A percentile compares a stretch with the other conserved stretches of the same genome.
phyloP scores from a whole-genome alignment of 2,888 invertebrate genomes.

The Drosophila kambysellisi region DNA sequence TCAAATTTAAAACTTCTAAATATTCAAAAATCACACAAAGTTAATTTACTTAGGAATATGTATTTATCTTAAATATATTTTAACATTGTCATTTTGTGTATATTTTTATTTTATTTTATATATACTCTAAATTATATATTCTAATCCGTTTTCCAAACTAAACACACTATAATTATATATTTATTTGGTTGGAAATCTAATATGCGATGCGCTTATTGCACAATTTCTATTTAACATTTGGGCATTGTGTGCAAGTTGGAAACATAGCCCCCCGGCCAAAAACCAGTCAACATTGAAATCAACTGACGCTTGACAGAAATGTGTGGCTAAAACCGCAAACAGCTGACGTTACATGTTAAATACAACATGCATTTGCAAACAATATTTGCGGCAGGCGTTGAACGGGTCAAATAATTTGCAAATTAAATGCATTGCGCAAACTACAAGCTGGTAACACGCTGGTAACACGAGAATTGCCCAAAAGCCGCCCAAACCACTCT shows the following conservation, averaged over 20 bases:
- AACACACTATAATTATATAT: slow-evolving; percentile 16
- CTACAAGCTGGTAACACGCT: slow-evolving; percentile 19
- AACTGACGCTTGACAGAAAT: slow-evolving; percentile 10
- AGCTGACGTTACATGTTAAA: slow-evolving; percentile 54
- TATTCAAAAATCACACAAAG: no score
- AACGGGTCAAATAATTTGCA: slow-evolving; percentile 39
- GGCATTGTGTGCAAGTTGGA: slow-evolving; percentile 30
- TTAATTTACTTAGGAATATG: neutral
- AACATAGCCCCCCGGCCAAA: slow-evolving; percentile 23
- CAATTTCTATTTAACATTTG: slow-evolving; percentile 15
- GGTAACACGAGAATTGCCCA: slow-evolving; percentile 1
- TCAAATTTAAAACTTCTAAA: neutral
- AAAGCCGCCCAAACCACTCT: slow-evolving; percentile 10
- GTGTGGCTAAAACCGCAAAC: slow-evolving; percentile 31
- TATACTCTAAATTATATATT: neutral
- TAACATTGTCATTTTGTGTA: neutral
- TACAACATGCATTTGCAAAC: slow-evolving; percentile 58
- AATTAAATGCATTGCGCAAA: slow-evolving; percentile 41
- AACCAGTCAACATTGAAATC: slow-evolving; percentile 35
- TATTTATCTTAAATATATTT: neutral
- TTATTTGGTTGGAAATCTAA: slow-evolving; percentile 19
- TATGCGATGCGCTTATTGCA: slow-evolving; percentile 20
- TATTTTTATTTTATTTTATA: neutral
- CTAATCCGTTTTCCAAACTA: no score
- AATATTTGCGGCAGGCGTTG: slow-evolving; percentile 54